Base-by-base conservation (phyloP, 1,140 invertebrate species). In the Solenopsis fugax region DNA sequence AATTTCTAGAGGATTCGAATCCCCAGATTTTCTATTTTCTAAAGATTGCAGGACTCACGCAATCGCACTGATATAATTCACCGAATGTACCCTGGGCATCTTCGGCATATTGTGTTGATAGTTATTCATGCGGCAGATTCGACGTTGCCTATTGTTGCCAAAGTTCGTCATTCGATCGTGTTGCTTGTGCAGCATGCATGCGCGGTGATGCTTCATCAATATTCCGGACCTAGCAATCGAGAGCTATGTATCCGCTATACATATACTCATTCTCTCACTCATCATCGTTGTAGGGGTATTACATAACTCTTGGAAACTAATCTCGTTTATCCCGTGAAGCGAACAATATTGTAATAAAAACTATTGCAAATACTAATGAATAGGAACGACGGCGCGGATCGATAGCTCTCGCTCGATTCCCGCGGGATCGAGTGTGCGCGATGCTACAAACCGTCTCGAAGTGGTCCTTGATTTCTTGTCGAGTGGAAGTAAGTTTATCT, bases 101-200 rank as follows among this genome's bases (percentile, higher is more conserved):
- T 62, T 21, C 24, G 41, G 62, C n/a, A 60, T 60, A 69, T 29
- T 34, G 67, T 73, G 24, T 41, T 73, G 29, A 84, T 73, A 45
- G 80, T 75, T 84, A 84, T 62, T 73, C 45, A 4, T 73, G 29
- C n/a, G 6, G 41, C 37, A 75, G 24, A 82, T 60, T 82, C 45
- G 13, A 84, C 24, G 29, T 84, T 75, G 80, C 54, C 67, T 84
- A 73, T 60, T 84, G 41, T 69, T 62, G 80, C 45, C 69, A 73
- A 84, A 84, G 67, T 84, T 60, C n/a, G 45, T 84, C 24, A 6
- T 82, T 73, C 45, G 56, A 75, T 75, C 54, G 24, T 84, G 69
- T 84, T 84, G 69, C 69, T 84, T 84, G 18, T 75, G 69, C 54
- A 72, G 67, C 41, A 84, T 84, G 80, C 80, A 81, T 81, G 64